Base-by-base conservation (phyloP, 2,797 vertebrate genomes). In the Siniperca scherzeri region DNA sequence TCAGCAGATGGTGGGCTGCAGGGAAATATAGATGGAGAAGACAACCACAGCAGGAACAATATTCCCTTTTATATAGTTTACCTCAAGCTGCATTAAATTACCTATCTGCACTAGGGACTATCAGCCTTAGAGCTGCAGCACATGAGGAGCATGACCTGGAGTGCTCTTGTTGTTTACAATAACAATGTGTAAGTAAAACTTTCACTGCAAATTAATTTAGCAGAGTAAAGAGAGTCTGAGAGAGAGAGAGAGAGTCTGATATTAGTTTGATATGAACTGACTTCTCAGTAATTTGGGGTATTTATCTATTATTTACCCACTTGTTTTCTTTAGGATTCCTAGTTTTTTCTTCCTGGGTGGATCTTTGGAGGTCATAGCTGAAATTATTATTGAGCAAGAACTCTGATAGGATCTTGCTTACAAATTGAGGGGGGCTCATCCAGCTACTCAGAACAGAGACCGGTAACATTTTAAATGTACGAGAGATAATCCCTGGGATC, bases 1-100 rank as follows among this genome's bases (percentile, higher is more conserved):
- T 73, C 61, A 68, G 81, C 79, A 84, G 81, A 81, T 86, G 82
- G 81, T 25, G 72, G 76, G 83, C 86, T 87, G 82, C 81, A 85
- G 86, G 84, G 85, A 87, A 89, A 83, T 85, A 70, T 75, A 87
- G 84, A 88, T 57, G 73, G 61, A 85, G 84, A 80, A 79, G 85
- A 86, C 70, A 70, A 59, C 57, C 71, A 44, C 64, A 78, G 88
- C 85, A 70, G 83, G 81, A 85, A 74, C 81, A 9, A 46, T 76
- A 74, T 83, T 82, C 77, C 65, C 79, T 68, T 87, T 89, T 55
- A 86, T 82, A 77, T 87, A 50, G 83, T 88, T 90, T 87, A 81
- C 74, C 72, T 80, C 75, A 36, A 79, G 79, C 77, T 74, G 78
- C 83, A 87, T 90, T 81, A 82, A 82, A 87, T 88, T 59, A 81